Base-by-base conservation (phyloP, 1,140 invertebrate genomes). In the Cheumatopsyche charites region DNA sequence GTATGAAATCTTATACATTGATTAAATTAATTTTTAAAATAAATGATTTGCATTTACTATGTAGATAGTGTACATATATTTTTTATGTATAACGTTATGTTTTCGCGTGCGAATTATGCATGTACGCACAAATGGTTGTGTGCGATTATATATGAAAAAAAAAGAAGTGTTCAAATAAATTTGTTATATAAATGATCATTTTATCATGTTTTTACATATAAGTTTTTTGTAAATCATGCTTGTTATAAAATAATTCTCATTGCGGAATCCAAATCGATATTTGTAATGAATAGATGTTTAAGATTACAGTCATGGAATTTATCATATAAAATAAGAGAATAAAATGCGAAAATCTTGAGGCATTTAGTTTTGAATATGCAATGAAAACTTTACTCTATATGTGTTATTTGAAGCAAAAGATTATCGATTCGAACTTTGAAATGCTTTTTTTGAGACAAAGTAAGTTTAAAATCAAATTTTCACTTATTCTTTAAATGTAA, bases 11-110 rank as follows among this genome's bases (percentile, higher is more conserved):
- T 62, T 62, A 26, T 12, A 26, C 26, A 62, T 62, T 25, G 13
- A 36, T 29, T 62, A 49, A 15, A 19, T 49, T 15, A 5, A 19
- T 62, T 29, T 26, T 62, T 3, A n/a, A 62, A 36, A 36, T 36
- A 23, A 63, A 19, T 63, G 11, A 23, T 63, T 42, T 63, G 62
- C 29, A 41, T 63, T 63, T 63, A 42, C 19, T 63, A 42, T 43
- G 62, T 63, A 42, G 26, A 17, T 63, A 63, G 19, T 63, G 17
- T 42, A 42, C 17, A 15, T 42, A 63, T 42, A 19, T 58, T n/a
- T n/a, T 21, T 23, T 63, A 42, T 63, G 29, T 43, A 63, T 63
- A 43, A 58, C 25, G 23, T 58, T 58, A 58, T 58, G 23, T 58
- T 21, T 47, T 58, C 23, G 17, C 12, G 25, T 25, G 55, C 62